Percentiles rank a stretch among this genome's conserved stretches.
Conservation (phyloP, 2,113 vertebrate species). For the Pardalotus punctatus region DNA sequence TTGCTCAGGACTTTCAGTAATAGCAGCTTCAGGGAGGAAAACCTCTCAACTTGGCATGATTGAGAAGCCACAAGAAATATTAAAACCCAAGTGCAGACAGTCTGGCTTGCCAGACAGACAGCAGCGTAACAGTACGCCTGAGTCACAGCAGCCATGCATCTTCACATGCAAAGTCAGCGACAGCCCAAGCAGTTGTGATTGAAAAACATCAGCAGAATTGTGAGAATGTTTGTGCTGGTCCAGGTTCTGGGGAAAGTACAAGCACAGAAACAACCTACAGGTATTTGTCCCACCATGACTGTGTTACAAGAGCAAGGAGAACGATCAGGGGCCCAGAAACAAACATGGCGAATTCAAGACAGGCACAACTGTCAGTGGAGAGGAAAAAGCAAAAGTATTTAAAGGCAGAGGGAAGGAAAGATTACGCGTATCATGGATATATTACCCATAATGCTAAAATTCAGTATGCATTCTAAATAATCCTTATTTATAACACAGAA, state of each 20-base stretch:
- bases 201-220: neutral
- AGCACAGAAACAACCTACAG: neutral
- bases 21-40: neutral
- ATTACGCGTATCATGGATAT: neutral
- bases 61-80: neutral
- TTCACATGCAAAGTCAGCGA: neutral
- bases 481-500: neutral
- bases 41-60: neutral
- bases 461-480: neutral
- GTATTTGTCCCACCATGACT: accelerated
- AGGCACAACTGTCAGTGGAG: neutral
- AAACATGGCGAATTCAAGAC: accelerated
- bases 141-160: neutral
- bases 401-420: neutral
- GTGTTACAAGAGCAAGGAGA: neutral
- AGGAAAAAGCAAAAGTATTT: neutral
- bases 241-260: neutral
- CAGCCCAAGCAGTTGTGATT: neutral
- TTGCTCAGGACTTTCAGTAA: neutral
- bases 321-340: neutral
- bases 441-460: neutral
- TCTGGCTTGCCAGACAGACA: neutral
- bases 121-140: neutral
- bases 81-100: neutral
- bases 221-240: neutral